Evolutionary conservation across 2,888 invertebrate genomes (phyloP), one percentile per base, ranked within the genome.

Genomic region (Acleris sparsana): DNA sequence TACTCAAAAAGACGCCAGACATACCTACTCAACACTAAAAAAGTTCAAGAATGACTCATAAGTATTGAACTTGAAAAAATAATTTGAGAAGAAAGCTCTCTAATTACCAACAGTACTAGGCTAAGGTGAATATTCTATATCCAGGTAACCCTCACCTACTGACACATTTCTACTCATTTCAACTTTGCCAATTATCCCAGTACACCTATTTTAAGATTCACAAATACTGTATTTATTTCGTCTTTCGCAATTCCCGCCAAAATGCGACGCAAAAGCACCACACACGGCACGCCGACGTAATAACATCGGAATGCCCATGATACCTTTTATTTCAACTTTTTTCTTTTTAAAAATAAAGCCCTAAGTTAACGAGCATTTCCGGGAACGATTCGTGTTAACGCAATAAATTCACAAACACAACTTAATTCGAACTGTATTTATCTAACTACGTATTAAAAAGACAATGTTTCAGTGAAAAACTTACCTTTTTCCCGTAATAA

Each of bases 131-230:
- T 75, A 75, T 72, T 80, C 80, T 83, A 80, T 84, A 84, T 86
- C 78, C 80, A 78, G 75, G 78, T 77, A 89, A 89, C 92, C 91
- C 88, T 92, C 89, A 91, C 92, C 92, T 84, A 89, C 83, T 90
- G 73, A 88, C 90, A 87, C 80, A 83, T 85, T 82, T 81, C 78
- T 80, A 84, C 76, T 82, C 80, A 79, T 83, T 82, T 78, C 71
- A 73, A 78, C 77, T 82, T 80, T 80, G 83, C 81, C 80, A 84
- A 85, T 81, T 77, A 79, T 79, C 72, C 64, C 67, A 66, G 70
- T 62, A 62, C 73, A 71, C 76, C 84, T 89, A 90, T 89, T 90
- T 88, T 85, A 77, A 80, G 87, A 86, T 71, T 67, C 70, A 60
- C 71, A 76, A 78, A 79, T 51, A 56, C 33, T 55, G 51, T 48